Evolutionary conservation across 2,888 invertebrate species (phyloP).

Genomic region (Epistrophella euchroma): DNA sequence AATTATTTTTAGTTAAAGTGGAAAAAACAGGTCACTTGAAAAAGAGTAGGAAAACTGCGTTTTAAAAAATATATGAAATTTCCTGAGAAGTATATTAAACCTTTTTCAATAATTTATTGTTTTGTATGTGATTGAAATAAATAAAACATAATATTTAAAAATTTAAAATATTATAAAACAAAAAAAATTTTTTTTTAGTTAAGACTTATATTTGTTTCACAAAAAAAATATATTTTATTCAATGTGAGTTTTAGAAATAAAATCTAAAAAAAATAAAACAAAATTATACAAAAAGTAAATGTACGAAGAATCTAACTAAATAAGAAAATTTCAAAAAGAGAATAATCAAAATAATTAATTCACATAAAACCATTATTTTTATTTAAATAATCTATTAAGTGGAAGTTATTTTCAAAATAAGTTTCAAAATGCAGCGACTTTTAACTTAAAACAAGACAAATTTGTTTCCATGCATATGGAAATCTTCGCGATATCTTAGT

Average conservation of each 20-base stretch:
- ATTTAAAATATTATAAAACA: not conserved
- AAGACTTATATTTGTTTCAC: not conserved
- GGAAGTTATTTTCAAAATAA: not conserved
- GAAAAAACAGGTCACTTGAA: not conserved
- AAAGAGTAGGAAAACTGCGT: no score
- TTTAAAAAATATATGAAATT: no score
- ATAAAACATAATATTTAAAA: not conserved
- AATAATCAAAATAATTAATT: not conserved
- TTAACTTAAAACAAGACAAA: not conserved
- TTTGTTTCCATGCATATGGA: conserved; percentile 8
- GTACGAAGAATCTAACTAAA: not conserved
- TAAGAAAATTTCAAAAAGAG: not conserved
- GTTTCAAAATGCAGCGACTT: conserved; percentile 10
- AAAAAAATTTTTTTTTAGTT: not conserved
- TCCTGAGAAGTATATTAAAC: no score
- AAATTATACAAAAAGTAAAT: not conserved
- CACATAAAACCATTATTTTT: not conserved
- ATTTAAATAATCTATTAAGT: not conserved
- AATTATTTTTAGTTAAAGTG: not conserved
- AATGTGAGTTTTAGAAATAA: not conserved
- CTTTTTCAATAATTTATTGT: no score
- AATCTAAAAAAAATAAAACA: not conserved
- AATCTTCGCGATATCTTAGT: not conserved
- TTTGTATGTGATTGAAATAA: no score
- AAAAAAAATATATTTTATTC: not conserved